Evolutionary conservation across 2,888 invertebrate genomes (phyloP).

Genomic region (Diarsia brunnea): DNA sequence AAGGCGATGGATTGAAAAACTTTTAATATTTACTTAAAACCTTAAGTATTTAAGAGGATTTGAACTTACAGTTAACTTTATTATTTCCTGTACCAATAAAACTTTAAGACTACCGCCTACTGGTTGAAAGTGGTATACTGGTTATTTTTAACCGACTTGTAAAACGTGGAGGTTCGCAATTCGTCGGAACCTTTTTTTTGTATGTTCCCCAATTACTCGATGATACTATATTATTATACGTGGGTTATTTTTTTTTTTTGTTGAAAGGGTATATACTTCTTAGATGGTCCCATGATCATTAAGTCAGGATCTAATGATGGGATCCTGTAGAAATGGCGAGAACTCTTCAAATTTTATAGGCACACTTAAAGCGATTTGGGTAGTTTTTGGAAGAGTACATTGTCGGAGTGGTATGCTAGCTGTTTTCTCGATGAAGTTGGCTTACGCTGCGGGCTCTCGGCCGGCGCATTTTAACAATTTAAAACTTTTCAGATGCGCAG

Average conservation of each 20-base stretch:
- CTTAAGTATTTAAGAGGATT: conserved; percentile 28
- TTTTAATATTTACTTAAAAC: conserved; percentile 29
- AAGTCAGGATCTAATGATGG: too few relatives aligned
- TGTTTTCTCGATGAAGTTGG: background rate
- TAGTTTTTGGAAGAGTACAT: too few relatives aligned
- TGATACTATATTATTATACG: too few relatives aligned
- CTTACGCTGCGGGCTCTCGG: background rate
- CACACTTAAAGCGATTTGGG: too few relatives aligned
- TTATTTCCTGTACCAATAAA: conserved; percentile 23
- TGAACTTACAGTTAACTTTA: conserved; percentile 10
- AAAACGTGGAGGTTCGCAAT: too few relatives aligned
- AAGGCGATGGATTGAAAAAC: conserved; percentile 18
- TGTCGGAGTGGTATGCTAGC: background rate
- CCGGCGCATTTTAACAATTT: background rate
- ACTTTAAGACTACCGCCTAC: background rate
- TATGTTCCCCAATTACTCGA: too few relatives aligned
- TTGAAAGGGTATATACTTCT: too few relatives aligned
- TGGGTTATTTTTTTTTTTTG: too few relatives aligned
- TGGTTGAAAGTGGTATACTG: background rate
- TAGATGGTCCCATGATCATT: too few relatives aligned
- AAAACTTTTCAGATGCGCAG: background rate
- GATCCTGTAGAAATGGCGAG: too few relatives aligned
- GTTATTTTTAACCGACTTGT: background rate
- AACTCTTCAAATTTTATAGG: too few relatives aligned
- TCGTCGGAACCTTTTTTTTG: too few relatives aligned